Conservation (phyloP, 2,113 vertebrate species). For the Pomatostomus ruficeps region DNA sequence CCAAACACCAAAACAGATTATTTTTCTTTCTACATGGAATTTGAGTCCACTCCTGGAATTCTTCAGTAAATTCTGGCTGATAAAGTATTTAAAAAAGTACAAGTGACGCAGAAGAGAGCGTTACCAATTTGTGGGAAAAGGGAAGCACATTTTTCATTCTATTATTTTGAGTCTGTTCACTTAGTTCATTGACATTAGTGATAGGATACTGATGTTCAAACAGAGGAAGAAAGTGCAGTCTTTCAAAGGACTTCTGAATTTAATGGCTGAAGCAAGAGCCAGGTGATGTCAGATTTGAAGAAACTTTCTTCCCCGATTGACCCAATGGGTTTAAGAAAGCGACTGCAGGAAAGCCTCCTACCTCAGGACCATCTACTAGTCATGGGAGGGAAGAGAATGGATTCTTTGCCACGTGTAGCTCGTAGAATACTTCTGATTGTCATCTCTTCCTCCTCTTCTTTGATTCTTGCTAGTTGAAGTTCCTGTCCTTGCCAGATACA, state of each 20-base stretch:
- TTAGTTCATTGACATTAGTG: background rate
- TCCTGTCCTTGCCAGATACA: slow-evolving; percentile 91
- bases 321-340: background rate
- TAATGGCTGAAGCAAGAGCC: background rate
- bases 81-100: background rate
- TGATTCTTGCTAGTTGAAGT: slow-evolving; percentile 84
- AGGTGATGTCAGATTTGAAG: background rate
- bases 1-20: background rate
- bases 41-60: background rate
- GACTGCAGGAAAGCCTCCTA: background rate
- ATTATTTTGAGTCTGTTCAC: background rate
- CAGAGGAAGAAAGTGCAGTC: background rate
- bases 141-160: background rate
- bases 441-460: slow-evolving; percentile 57
- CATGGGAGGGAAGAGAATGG: background rate
- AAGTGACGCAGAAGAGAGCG: background rate
- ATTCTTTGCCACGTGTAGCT: background rate
- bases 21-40: background rate
- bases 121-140: background rate
- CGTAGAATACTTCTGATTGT: background rate
- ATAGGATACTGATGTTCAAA: background rate
- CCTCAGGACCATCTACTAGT: background rate
- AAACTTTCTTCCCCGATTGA: background rate
- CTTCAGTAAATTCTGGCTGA: background rate
- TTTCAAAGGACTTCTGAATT: background rate